Percentiles rank a stretch among this genome's conserved stretches.
Conservation (phyloP, 2,113 vertebrate species). For the Chiloscyllium plagiosum region DNA sequence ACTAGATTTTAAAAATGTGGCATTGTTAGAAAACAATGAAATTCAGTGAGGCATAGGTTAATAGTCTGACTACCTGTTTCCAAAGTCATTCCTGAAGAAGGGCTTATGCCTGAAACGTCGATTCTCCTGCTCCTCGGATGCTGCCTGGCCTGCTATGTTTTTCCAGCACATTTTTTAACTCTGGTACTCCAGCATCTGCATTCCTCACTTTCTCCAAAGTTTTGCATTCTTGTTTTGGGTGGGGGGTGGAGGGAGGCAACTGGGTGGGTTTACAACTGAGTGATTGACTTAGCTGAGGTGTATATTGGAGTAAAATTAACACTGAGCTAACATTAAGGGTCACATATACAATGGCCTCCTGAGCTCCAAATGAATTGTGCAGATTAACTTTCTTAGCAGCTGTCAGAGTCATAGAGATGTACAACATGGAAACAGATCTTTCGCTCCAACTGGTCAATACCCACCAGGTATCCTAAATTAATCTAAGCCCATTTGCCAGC, state of each 20-base stretch:
- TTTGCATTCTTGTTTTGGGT: not conserved
- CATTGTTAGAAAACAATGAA: not conserved
- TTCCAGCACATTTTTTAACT: no score
- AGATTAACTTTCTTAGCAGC: not conserved
- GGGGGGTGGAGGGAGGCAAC: not conserved
- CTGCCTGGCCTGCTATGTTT: no score
- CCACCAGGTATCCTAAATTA: no score
- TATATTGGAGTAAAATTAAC: not conserved
- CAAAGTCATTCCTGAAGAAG: no score
- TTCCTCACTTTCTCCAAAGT: not conserved
- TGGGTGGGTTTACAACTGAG: not conserved
- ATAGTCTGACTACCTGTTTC: not conserved
- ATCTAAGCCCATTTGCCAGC: no score
- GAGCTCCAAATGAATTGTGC: not conserved
- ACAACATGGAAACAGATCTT: no score
- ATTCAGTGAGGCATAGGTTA: not conserved
- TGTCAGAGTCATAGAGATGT: no score
- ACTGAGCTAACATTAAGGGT: not conserved
- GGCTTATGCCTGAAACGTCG: no score
- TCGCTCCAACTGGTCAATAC: no score
- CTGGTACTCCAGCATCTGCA: no score
- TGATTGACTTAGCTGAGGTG: not conserved
- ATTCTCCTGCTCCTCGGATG: no score
- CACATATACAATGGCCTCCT: not conserved
- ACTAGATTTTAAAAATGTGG: no score